Conservation (phyloP, 2,888 invertebrate species). For the Beris chalybata region DNA sequence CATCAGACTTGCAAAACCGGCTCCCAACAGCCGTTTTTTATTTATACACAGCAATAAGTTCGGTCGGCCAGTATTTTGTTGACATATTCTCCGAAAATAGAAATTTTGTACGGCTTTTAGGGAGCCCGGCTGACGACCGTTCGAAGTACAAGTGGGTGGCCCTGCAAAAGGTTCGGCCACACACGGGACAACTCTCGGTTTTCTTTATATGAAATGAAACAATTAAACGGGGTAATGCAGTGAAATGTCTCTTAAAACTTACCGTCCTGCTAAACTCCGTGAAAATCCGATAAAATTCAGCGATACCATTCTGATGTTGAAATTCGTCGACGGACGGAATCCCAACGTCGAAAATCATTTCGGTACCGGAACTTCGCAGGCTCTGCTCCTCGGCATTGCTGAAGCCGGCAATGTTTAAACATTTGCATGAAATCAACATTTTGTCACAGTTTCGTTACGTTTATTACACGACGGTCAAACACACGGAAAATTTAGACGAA, state of each 20-base stretch:
- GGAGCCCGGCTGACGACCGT: too few species aligned
- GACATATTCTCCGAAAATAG: too few species aligned
- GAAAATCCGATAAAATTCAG: constrained; percentile 19
- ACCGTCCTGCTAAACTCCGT: constrained; percentile 30
- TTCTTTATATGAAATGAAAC: too few species aligned
- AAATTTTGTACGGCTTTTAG: too few species aligned
- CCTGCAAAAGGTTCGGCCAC: too few species aligned
- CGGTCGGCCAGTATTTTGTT: too few species aligned
- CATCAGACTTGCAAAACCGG: constrained; percentile 21
- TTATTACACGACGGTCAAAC: neutral
- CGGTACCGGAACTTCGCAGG: constrained; percentile 58
- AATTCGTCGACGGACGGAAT: constrained; percentile 7
- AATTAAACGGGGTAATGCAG: neutral
- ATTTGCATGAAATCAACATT: constrained; percentile 67
- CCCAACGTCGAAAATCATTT: constrained; percentile 1
- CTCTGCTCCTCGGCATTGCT: constrained; percentile 33
- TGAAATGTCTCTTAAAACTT: neutral
- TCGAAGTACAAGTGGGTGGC: too few species aligned
- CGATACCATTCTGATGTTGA: constrained; percentile 13
- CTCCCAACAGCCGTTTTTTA: constrained; percentile 27
- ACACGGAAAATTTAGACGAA: neutral
- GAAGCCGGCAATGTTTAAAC: constrained; percentile 63
- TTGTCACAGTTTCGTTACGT: constrained; percentile 21
- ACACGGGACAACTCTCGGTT: too few species aligned
- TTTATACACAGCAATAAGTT: constrained; percentile 7